phyloP scores from a whole-genome alignment of 2,113 vertebrate genomes.

The Xenopus laevis region DNA sequence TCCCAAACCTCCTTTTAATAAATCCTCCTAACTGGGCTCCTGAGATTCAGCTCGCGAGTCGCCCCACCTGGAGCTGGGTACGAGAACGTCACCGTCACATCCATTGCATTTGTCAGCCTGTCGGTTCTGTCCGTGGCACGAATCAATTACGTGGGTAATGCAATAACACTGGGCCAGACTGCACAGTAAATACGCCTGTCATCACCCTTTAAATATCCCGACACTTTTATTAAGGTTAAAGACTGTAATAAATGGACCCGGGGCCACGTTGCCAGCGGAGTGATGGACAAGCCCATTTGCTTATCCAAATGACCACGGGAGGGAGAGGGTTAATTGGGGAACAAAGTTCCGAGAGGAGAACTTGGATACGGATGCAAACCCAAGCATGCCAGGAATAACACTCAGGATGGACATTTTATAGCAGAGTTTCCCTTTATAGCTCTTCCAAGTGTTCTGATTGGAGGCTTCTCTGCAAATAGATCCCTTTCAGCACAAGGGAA shows the following conservation, averaged over 20 bases:
- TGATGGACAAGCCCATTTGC: neutral
- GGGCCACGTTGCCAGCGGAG: neutral
- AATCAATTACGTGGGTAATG: constrained; percentile 41
- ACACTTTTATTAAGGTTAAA: constrained; percentile 42
- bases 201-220: constrained; percentile 42
- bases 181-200: constrained; percentile 40
- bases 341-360: neutral
- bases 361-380: too few species aligned
- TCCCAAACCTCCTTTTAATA: neutral
- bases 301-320: neutral
- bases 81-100: constrained; percentile 26
- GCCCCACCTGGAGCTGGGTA: neutral
- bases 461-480: too few species aligned
- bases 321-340: constrained; percentile 1
- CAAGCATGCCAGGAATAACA: too few species aligned
- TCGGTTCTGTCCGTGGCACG: constrained; percentile 32
- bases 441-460: too few species aligned
- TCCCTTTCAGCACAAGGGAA: too few species aligned
- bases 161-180: constrained; percentile 40
- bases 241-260: constrained; percentile 24
- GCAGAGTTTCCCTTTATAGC: too few species aligned
- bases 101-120: constrained; percentile 33
- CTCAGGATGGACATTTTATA: too few species aligned
- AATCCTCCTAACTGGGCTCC: neutral
- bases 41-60: neutral